Base-by-base conservation (phyloP, 2,888 invertebrate genomes). In the Eristalis pertinax region DNA sequence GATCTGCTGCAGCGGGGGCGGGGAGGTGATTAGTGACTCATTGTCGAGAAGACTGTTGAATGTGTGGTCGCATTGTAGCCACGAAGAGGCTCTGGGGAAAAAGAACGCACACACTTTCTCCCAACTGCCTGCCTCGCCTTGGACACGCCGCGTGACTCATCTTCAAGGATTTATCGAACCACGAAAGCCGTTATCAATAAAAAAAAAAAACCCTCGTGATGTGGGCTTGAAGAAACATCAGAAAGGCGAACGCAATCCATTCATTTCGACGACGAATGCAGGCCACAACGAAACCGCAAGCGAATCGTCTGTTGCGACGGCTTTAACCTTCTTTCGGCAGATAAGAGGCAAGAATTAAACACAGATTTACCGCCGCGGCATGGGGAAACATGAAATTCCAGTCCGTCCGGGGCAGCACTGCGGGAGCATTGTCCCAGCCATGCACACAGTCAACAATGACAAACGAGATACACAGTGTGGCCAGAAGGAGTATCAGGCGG, bases 371-470 rank as follows among this genome's bases (percentile, higher is more conserved):
- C 67, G 76, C 68, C 60, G 63, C 29, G 64, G 29, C 38, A 80
- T 67, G 80, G 29, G 29, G 11, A 67, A 86, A 83, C 86, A 70
- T 72, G 78, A 78, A 86, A 83, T 83, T 78, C 83, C 83, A 86
- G 82, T 86, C 29, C 7, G 50, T 2, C 4, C n/a, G 24, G 26
- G 15, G 63, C 63, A 60, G 38, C 56, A 15, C 63, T 35, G 62
- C 81, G 77, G 73, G 85, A 86, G 82, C 85, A 77, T 67, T 50
- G 50, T 50, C 19, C 50, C 72, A 60, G 8, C 79, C 79, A 72
- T 65, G 56, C 72, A 67, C 43, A 79, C 77, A 77, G 69, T 64
- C 76, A 74, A 63, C 78, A 86, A 78, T 86, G 85, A 86, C 82
- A 86, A 86, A 86, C 78, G 86, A 77, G 85, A 29, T 63, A 76